Conservation (phyloP, 2,888 invertebrate species). For the Oscheius myriophilus region DNA sequence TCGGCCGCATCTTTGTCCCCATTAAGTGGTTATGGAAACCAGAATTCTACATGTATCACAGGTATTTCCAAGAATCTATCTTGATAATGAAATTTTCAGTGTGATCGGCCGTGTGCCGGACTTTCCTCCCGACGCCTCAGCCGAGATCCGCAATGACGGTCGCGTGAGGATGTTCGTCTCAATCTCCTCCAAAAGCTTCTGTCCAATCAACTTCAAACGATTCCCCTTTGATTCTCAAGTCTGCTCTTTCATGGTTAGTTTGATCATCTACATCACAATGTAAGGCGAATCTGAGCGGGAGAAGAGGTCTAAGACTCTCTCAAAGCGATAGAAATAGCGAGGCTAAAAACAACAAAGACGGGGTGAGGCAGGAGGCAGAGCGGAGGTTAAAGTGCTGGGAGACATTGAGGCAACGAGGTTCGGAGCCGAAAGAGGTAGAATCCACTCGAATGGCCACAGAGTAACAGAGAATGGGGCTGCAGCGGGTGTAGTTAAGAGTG, state of each 20-base stretch:
- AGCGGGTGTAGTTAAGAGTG: slow-evolving; percentile 34
- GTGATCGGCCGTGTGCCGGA: slow-evolving; percentile 67
- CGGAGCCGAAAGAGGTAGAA: slow-evolving; percentile 1
- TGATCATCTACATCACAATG: too few species aligned
- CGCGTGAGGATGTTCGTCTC: slow-evolving; percentile 68
- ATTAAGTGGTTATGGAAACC: slow-evolving; percentile 68
- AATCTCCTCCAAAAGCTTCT: slow-evolving; percentile 67
- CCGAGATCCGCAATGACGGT: slow-evolving; percentile 59
- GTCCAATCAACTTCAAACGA: slow-evolving; percentile 70
- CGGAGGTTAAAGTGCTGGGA: slow-evolving; percentile 47
- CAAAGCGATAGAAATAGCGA: neutral
- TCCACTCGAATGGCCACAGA: slow-evolving; percentile 34
- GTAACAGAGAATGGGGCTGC: slow-evolving; percentile 41
- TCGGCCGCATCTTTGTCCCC: slow-evolving; percentile 64
- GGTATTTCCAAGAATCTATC: slow-evolving; percentile 3
- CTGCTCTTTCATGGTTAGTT: slow-evolving; percentile 67
- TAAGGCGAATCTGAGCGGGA: neutral
- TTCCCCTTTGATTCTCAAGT: slow-evolving; percentile 69
- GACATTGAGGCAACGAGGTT: slow-evolving; percentile 50
- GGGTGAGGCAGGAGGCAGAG: slow-evolving; percentile 1
- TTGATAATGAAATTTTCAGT: slow-evolving; percentile 36
- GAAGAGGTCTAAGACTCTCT: neutral
- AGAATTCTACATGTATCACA: slow-evolving; percentile 69
- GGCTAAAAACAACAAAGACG: slow-evolving; percentile 1
- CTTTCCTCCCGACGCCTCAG: slow-evolving; percentile 62